These are phyloP conservation scores for Muscicapa striata DNA, from an alignment of 2,797 vertebrate species.

Conservation along the genomic window DNA sequence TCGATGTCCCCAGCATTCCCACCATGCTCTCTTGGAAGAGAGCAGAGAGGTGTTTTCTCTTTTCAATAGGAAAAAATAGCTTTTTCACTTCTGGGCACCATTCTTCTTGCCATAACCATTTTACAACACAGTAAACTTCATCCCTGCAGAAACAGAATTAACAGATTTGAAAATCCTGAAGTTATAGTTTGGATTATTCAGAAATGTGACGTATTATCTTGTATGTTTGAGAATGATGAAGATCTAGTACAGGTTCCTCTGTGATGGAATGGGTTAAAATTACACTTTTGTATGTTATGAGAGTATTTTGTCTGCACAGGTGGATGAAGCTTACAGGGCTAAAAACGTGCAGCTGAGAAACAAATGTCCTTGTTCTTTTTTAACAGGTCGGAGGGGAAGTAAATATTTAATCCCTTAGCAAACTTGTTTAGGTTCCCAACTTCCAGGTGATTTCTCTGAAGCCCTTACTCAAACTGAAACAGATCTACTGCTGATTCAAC, in stretches of 20 bases:
- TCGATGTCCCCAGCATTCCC: not conserved
- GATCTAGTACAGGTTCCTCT: not conserved
- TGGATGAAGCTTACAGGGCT: not conserved
- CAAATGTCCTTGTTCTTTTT: not conserved
- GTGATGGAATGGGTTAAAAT: not conserved
- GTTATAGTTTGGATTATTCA: not conserved
- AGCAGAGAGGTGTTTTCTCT: not conserved
- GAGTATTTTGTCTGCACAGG: not conserved
- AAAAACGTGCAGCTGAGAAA: not conserved
- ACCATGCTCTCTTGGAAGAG: not conserved
- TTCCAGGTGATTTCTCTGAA: not conserved
- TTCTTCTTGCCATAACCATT: not conserved
- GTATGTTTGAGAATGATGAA: not conserved
- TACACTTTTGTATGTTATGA: not conserved
- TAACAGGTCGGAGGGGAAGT: not conserved
- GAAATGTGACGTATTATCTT: not conserved
- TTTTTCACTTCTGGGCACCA: not conserved
- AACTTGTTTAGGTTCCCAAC: not conserved
- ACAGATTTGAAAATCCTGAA: not conserved
- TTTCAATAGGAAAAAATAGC: not conserved
- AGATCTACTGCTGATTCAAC: not conserved
- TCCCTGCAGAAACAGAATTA: not conserved
- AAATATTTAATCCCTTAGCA: not conserved
- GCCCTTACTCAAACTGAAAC: not conserved
- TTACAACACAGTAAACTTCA: not conserved